Conservation (phyloP, 2,797 vertebrate genomes). For the Pseudochromis fuscus region DNA sequence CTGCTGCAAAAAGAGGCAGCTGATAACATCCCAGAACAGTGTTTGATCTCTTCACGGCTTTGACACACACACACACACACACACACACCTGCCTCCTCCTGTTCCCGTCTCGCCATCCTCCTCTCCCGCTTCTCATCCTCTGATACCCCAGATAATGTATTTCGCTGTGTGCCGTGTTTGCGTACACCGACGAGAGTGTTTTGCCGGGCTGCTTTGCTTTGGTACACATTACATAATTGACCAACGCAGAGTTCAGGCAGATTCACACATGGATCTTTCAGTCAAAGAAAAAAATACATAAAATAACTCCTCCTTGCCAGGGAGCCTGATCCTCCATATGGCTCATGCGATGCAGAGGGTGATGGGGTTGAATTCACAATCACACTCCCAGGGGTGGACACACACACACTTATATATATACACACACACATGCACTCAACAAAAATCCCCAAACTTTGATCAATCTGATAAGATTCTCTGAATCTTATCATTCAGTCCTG, state of each 20-base stretch:
- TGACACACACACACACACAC: conserved; percentile 19
- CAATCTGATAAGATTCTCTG: conserved; percentile 32
- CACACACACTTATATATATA: background rate
- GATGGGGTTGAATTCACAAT: conserved; percentile 56
- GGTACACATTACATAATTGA: conserved; percentile 69
- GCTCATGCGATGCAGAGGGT: conserved; percentile 23
- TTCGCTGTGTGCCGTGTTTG: conserved; percentile 58
- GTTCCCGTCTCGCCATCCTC: background rate
- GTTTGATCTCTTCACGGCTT: conserved; percentile 54
- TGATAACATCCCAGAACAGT: conserved; percentile 48
- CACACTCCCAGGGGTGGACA: background rate
- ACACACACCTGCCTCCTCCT: conserved; percentile 15
- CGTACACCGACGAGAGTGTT: conserved; percentile 40
- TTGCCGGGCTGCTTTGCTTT: conserved; percentile 30
- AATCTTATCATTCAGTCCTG: conserved; percentile 42
- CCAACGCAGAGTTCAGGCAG: conserved; percentile 49
- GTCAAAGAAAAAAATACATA: conserved; percentile 64
- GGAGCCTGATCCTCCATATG: conserved; percentile 52
- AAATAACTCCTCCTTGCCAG: conserved; percentile 24
- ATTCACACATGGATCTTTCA: conserved; percentile 62
- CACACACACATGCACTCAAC: background rate
- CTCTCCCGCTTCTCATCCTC: conserved; percentile 45
- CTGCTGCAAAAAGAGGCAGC: conserved; percentile 24
- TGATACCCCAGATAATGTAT: conserved; percentile 53
- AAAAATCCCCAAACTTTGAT: conserved; percentile 22